Evolutionary conservation across 2,888 invertebrate species (phyloP).

Genomic region (Ochropleura leucogaster): DNA sequence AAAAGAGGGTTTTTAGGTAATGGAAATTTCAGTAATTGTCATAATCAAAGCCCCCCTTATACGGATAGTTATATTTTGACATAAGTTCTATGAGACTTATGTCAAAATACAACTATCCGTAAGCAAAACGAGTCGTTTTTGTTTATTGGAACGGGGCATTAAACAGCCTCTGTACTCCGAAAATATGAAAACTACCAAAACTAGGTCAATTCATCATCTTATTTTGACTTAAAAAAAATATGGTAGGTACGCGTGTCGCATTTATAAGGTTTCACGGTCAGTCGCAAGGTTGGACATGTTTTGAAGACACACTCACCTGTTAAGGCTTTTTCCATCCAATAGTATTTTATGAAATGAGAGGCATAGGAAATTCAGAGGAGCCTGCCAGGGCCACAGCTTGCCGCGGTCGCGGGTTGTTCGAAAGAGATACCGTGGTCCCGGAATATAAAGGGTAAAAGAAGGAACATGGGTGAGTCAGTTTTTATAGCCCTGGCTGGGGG

Average conservation of each 20-base stretch:
- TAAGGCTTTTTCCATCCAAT: not conserved
- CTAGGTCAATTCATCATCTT: constrained; percentile 4
- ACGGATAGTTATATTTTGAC: no score
- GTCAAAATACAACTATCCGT: no score
- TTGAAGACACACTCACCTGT: not conserved
- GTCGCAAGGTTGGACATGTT: not conserved
- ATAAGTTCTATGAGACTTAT: no score
- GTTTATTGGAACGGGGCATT: no score
- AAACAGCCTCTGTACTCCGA: not conserved
- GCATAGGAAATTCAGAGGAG: not conserved
- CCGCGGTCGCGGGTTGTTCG: no score
- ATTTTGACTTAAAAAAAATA: constrained; percentile 15
- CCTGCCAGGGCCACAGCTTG: no score
- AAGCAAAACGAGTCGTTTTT: no score
- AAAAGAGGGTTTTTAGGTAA: not conserved
- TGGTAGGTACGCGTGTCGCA: not conserved
- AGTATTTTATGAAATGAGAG: not conserved
- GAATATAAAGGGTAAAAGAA: no score
- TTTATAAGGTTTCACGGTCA: constrained; percentile 24
- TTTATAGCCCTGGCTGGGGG: no score
- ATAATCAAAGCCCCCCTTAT: no score
- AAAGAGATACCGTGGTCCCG: no score
- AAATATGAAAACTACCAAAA: constrained; percentile 6
- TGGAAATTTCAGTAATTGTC: not conserved
- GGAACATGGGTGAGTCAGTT: no score